Conservation (phyloP, 1,140 invertebrate genomes). For the Whitmania pigra region DNA sequence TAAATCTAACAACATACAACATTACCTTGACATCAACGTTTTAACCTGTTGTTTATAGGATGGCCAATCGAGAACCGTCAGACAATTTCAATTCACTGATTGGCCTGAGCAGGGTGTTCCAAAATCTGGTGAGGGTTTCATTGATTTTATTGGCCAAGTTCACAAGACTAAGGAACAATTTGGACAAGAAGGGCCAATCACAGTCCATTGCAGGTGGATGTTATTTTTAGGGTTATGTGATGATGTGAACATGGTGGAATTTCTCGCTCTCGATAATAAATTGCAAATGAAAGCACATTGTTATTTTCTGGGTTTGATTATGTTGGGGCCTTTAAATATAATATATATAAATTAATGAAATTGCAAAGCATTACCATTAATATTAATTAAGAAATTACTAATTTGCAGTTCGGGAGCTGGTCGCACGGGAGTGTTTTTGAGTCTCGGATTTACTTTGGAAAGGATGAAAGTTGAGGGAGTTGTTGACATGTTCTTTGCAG, state of each 20-base stretch:
- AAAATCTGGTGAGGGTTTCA: conserved; percentile 91
- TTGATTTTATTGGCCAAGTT: conserved; percentile 80
- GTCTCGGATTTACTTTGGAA: conserved; percentile 91
- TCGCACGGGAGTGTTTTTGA: conserved; percentile 49
- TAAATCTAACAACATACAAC: too few species aligned
- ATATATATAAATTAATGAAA: neutral
- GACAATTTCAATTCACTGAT: conserved; percentile 97
- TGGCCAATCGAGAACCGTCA: conserved; percentile 82
- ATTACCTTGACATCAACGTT: neutral
- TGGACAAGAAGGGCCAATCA: conserved; percentile 96
- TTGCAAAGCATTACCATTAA: neutral
- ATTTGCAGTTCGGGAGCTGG: neutral
- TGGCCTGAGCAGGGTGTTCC: conserved; percentile 77
- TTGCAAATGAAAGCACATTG: neutral
- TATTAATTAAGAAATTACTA: too few species aligned
- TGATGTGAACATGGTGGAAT: too few species aligned
- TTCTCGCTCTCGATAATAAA: neutral
- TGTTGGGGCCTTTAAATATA: neutral
- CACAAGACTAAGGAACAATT: conserved; percentile 99
- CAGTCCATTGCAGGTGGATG: conserved; percentile 86
- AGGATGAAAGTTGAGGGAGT: conserved; percentile 98
- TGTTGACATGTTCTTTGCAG: conserved; percentile 96
- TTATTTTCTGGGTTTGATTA: neutral
- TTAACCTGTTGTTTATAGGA: conserved; percentile 52
- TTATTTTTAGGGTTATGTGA: neutral